Percentiles rank a stretch among this genome's conserved stretches.
Evolutionary conservation across 2,888 invertebrate genomes (phyloP).

Genomic region (Tachystola acroxantha): DNA sequence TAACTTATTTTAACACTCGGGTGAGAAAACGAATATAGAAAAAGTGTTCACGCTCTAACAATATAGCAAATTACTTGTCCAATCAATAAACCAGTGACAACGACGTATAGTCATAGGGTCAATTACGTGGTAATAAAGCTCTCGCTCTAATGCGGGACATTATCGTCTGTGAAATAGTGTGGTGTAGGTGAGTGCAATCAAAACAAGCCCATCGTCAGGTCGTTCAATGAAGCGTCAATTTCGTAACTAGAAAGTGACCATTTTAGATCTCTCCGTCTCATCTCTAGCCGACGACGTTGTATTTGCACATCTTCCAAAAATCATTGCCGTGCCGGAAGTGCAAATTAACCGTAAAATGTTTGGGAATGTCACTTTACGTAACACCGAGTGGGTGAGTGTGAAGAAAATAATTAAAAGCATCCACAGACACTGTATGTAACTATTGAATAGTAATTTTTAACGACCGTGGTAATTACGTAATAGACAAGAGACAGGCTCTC

Average conservation of each 20-base stretch:
- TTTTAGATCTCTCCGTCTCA: slow-evolving; percentile 30
- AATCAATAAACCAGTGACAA: no score
- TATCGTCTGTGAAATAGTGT: slow-evolving; percentile 31
- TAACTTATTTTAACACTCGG: no score
- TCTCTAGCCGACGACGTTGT: slow-evolving; percentile 18
- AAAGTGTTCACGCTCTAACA: no score
- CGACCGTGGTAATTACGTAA: slow-evolving; percentile 30
- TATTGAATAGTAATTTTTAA: slow-evolving; percentile 8
- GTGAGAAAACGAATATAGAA: no score
- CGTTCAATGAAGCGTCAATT: slow-evolving; percentile 59
- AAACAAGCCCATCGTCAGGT: slow-evolving; percentile 49
- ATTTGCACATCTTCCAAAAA: slow-evolving; percentile 20
- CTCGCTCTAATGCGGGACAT: slow-evolving; percentile 44
- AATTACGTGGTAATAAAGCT: slow-evolving; percentile 26
- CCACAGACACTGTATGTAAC: slow-evolving; percentile 2
- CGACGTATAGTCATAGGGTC: no score
- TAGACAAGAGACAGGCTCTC: slow-evolving; percentile 17
- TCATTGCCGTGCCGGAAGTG: slow-evolving; percentile 29
- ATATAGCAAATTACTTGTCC: no score
- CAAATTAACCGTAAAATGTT: slow-evolving; percentile 35
- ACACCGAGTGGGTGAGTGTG: slow-evolving; percentile 32
- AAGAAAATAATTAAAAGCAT: slow-evolving; percentile 25
- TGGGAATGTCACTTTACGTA: slow-evolving; percentile 38
- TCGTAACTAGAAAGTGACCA: slow-evolving; percentile 65
- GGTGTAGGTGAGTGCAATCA: no score